phyloP scores from a whole-genome alignment of 2,888 invertebrate species.

The Phorcus lineatus region DNA sequence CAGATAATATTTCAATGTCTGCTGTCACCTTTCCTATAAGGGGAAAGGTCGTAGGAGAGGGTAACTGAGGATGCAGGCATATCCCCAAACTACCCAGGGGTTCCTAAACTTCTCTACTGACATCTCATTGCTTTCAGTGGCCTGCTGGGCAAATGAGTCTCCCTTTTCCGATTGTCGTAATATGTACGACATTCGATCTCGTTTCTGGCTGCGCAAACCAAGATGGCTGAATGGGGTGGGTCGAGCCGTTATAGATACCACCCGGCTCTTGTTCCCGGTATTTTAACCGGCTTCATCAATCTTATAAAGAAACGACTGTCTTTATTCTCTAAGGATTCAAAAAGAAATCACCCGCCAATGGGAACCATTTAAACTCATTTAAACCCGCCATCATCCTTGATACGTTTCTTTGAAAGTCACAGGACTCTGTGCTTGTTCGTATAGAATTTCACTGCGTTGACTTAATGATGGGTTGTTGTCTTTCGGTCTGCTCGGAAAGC shows the following conservation, averaged over 20 bases:
- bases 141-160: not conserved
- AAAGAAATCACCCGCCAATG: conserved; percentile 15
- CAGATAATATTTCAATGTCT: conserved; percentile 24
- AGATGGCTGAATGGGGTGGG: not conserved
- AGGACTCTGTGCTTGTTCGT: not conserved
- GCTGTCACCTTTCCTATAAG: not conserved
- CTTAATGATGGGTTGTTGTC: conserved; percentile 16
- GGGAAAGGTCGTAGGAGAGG: not conserved
- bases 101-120: not conserved
- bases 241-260: not conserved
- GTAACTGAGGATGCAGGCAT: not conserved
- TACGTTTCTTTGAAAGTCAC: not conserved
- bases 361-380: conserved; percentile 5
- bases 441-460: conserved; percentile 12
- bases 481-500: not conserved
- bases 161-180: conserved; percentile 17
- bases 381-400: not conserved
- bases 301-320: not conserved
- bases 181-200: conserved; percentile 21
- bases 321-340: conserved; percentile 11
- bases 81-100: not conserved
- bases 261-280: conserved; percentile 12
- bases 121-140: conserved; percentile 1
- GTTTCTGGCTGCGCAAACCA: conserved; percentile 4
- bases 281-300: conserved; percentile 9